Conservation (phyloP, 2,113 vertebrate species). For the Furnarius figulus region DNA sequence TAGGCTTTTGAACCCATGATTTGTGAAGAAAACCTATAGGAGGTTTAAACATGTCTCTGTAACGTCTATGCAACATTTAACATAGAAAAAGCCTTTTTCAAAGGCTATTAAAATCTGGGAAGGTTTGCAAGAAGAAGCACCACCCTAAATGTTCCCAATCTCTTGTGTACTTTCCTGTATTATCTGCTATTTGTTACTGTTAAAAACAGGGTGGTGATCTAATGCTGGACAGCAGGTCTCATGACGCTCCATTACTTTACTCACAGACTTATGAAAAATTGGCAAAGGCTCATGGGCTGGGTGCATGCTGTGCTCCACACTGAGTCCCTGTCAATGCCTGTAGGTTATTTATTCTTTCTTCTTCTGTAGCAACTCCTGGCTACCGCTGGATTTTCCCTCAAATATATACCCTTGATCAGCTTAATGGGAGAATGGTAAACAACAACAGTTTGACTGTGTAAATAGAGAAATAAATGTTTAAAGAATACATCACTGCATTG, state of each 20-base stretch:
- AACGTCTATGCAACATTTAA: not conserved
- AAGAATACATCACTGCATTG: not conserved
- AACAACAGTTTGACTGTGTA: conserved; percentile 22
- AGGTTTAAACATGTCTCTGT: not conserved
- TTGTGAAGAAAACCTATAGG: not conserved
- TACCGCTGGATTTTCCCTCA: not conserved
- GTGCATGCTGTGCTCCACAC: not conserved
- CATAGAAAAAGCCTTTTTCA: not conserved
- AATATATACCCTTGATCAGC: not conserved
- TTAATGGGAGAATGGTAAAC: not conserved
- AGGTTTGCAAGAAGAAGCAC: not conserved
- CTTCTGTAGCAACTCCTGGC: not conserved
- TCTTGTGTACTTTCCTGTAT: not conserved
- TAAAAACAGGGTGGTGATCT: not conserved
- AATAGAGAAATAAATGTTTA: conserved; percentile 22
- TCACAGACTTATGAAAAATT: not conserved
- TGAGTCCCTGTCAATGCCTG: not conserved
- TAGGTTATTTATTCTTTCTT: not conserved
- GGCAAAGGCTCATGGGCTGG: not conserved
- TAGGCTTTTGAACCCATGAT: not conserved
- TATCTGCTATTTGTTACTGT: not conserved
- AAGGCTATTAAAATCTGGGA: not conserved
- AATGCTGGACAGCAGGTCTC: not conserved
- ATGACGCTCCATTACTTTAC: not conserved
- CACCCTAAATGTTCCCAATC: not conserved